These are phyloP conservation scores for Calephelis perditalis DNA, from an alignment of 2,888 invertebrate species.

Conservation along the genomic window DNA sequence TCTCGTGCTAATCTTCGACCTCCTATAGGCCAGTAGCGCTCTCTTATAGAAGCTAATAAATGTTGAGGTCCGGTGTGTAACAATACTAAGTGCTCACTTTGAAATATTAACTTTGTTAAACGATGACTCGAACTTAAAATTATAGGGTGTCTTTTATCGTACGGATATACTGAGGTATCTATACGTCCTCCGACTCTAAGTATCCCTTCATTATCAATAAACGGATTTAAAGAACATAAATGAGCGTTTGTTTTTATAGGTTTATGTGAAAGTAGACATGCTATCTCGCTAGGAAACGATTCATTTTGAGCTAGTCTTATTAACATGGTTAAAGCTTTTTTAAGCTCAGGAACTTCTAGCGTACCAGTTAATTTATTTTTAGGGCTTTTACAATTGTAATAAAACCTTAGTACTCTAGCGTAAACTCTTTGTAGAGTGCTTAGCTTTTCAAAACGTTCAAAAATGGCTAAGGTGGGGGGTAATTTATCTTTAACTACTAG, in stretches of 20 bases:
- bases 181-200: constrained; percentile 28
- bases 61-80: constrained; percentile 8
- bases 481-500: no score
- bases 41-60: constrained; percentile 10
- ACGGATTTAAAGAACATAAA: constrained; percentile 5
- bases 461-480: no score
- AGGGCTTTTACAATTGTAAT: not conserved
- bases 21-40: constrained; percentile 22
- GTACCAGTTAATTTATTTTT: not conserved
- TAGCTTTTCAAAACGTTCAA: no score
- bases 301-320: not conserved
- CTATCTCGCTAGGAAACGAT: not conserved
- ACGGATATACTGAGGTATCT: constrained; percentile 14
- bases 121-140: constrained; percentile 18
- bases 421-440: no score
- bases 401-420: not conserved
- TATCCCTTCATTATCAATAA: constrained; percentile 1
- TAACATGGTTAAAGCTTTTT: not conserved
- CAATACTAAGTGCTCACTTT: constrained; percentile 17
- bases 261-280: not conserved
- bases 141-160: constrained; percentile 23
- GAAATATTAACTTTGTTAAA: constrained; percentile 19
- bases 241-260: constrained; percentile 2
- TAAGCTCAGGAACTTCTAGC: not conserved
- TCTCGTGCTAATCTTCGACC: constrained; percentile 21